Conservation (phyloP, 2,797 vertebrate species). For the Gymnodraco acuticeps region DNA sequence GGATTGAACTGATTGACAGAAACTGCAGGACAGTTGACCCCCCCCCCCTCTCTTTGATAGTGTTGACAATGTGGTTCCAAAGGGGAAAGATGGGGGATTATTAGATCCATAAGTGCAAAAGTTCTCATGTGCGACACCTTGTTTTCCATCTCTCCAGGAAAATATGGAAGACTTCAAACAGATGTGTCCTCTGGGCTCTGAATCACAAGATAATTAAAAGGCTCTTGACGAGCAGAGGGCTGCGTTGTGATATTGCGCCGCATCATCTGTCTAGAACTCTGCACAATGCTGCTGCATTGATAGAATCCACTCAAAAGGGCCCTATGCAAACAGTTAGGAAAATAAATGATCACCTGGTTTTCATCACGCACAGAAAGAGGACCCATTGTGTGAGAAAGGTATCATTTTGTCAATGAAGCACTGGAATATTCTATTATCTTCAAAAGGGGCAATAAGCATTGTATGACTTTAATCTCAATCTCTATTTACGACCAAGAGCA, state of each 20-base stretch:
- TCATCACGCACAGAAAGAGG: constrained; percentile 31
- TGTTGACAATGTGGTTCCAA: constrained; percentile 45
- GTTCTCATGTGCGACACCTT: constrained; percentile 63
- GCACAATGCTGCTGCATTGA: constrained; percentile 56
- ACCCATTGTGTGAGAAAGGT: constrained; percentile 18
- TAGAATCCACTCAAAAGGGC: constrained; percentile 49
- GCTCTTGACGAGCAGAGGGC: constrained; percentile 70
- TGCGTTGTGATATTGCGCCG: constrained; percentile 60
- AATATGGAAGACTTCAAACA: constrained; percentile 74
- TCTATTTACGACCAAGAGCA: constrained; percentile 20
- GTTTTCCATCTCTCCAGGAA: constrained; percentile 65
- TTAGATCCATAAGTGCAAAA: constrained; percentile 60
- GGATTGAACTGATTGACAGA: constrained; percentile 79
- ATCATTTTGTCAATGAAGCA: constrained; percentile 44
- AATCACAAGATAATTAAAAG: constrained; percentile 81
- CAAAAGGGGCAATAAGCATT: not conserved
- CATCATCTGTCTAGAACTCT: constrained; percentile 57
- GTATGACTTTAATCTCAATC: constrained; percentile 8
- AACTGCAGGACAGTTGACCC: constrained; percentile 60
- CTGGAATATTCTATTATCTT: constrained; percentile 17
- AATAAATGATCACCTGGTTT: constrained; percentile 31
- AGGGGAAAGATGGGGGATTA: constrained; percentile 50
- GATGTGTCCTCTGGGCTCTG: constrained; percentile 76
- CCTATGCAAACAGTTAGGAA: constrained; percentile 47
- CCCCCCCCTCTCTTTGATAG: constrained; percentile 43